Percentiles rank a stretch among this genome's conserved stretches.
Evolutionary conservation across 2,888 invertebrate genomes (phyloP).

Genomic region (Nomada fabriciana): DNA sequence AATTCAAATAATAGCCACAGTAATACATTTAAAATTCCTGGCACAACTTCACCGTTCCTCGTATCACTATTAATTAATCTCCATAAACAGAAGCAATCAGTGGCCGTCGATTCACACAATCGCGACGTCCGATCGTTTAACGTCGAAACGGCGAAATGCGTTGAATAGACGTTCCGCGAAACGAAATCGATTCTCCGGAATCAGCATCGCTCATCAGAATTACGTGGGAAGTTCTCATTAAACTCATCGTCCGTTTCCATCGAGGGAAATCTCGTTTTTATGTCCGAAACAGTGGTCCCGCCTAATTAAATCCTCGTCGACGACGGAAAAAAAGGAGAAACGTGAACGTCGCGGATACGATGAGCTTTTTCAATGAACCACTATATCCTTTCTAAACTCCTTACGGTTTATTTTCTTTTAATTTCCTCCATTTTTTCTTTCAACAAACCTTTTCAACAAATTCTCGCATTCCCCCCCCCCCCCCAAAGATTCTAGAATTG

Average conservation of each 20-base stretch:
- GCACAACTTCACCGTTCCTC: neutral
- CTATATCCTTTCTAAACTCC: too few relatives aligned
- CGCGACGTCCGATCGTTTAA: constrained; percentile 17
- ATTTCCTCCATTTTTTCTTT: too few relatives aligned
- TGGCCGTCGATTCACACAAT: constrained; percentile 6
- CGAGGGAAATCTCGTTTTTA: constrained; percentile 38
- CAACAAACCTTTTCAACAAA: too few relatives aligned
- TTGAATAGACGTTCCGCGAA: constrained; percentile 9
- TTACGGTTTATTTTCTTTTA: too few relatives aligned
- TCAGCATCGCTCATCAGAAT: constrained; percentile 24
- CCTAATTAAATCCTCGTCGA: constrained; percentile 37
- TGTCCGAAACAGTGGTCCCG: constrained; percentile 11
- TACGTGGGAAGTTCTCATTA: constrained; percentile 26
- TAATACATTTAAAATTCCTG: neutral
- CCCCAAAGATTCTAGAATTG: too few relatives aligned
- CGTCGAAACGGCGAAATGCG: neutral
- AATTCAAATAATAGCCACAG: neutral
- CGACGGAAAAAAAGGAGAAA: too few relatives aligned
- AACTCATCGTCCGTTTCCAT: constrained; percentile 25
- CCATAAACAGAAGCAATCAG: constrained; percentile 23
- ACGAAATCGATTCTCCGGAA: constrained; percentile 10
- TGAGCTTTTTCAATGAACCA: too few relatives aligned
- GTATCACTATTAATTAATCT: constrained; percentile 28
- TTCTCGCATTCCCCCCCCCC: too few relatives aligned
- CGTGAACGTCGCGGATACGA: too few relatives aligned